These are phyloP conservation scores for Phycodurus eques DNA, from an alignment of 2,113 vertebrate species.

Conservation along the genomic window DNA sequence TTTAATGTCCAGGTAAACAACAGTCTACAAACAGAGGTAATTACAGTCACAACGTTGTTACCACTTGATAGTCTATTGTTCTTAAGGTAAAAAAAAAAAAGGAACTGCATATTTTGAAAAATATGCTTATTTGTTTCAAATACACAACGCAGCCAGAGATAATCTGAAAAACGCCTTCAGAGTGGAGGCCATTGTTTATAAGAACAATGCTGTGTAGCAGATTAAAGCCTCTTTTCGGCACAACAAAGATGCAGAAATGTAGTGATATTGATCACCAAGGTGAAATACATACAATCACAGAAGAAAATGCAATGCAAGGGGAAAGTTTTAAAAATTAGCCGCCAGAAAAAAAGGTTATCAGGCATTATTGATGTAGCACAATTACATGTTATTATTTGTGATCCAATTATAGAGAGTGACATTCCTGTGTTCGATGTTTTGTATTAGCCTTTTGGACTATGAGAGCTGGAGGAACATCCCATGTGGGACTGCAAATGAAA, in stretches of 20 bases:
- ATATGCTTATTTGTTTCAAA: not conserved
- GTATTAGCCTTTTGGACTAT: slow-evolving; percentile 20
- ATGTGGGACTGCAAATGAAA: slow-evolving; percentile 21
- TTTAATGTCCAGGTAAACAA: not conserved
- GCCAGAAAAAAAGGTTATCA: slow-evolving; percentile 26
- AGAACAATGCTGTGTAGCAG: not conserved
- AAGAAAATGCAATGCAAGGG: slow-evolving; percentile 31
- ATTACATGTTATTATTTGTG: slow-evolving; percentile 15
- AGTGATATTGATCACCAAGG: slow-evolving; percentile 34
- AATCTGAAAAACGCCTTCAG: not conserved
- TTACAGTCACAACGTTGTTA: not conserved
- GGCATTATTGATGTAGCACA: slow-evolving; percentile 37
- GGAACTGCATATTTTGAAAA: not conserved
- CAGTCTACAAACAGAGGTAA: not conserved
- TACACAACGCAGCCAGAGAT: not conserved
- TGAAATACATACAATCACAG: slow-evolving; percentile 32
- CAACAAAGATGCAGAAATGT: slow-evolving; percentile 3
- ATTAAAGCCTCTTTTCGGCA: not conserved
- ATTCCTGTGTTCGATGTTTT: slow-evolving; percentile 10
- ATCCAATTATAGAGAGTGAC: slow-evolving; percentile 24
- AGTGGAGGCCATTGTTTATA: not conserved
- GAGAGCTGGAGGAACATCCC: slow-evolving; percentile 18
- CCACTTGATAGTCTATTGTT: not conserved
- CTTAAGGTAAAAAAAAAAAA: not conserved
- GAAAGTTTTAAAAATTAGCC: slow-evolving; percentile 27